Conservation (phyloP, 2,113 vertebrate species). For the Oxygymnocypris stewartii region DNA sequence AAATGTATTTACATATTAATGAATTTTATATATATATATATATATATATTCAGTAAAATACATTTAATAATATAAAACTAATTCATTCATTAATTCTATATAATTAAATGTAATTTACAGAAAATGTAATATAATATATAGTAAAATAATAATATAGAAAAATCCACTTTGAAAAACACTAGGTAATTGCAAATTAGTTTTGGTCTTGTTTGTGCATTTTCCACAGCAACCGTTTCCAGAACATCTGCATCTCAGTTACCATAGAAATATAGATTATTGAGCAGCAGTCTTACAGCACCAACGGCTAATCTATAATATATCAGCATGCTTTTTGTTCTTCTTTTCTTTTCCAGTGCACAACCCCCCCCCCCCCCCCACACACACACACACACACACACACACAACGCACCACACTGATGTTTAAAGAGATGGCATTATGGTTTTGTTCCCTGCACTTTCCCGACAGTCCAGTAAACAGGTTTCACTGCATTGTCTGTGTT, state of each 20-base stretch:
- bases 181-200: background rate
- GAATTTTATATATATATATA: too few relatives aligned
- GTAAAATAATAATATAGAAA: background rate
- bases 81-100: too few relatives aligned
- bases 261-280: constrained; percentile 42
- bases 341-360: constrained; percentile 17
- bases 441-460: background rate
- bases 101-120: too few relatives aligned
- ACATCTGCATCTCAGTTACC: constrained; percentile 27
- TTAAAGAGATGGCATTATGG: background rate
- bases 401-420: background rate
- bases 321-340: constrained; percentile 19
- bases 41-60: background rate
- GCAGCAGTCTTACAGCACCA: background rate
- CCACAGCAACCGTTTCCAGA: background rate
- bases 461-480: background rate
- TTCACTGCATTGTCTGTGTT: background rate
- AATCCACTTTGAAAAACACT: background rate
- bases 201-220: background rate
- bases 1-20: too few relatives aligned
- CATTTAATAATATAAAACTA: too few relatives aligned
- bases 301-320: constrained; percentile 28
- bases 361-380: background rate
- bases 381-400: too few relatives aligned
- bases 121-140: background rate